Evolutionary conservation across 2,888 invertebrate species (phyloP).

Genomic region (Alviniconcha strummeri): DNA sequence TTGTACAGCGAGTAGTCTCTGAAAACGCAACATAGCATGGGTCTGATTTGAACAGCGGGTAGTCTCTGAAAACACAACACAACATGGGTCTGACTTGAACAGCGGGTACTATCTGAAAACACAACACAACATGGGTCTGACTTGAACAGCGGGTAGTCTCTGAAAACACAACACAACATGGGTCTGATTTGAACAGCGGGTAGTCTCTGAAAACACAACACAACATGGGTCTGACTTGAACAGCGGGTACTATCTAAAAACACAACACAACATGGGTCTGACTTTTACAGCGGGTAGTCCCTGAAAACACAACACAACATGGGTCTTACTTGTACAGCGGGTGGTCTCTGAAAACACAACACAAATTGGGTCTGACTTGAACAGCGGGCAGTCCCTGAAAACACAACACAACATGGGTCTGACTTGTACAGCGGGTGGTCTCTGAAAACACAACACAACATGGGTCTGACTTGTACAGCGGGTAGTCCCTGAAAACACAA

Average conservation of each 20-base stretch:
- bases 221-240: too few species aligned
- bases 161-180: too few species aligned
- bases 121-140: neutral
- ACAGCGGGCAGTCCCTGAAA: too few species aligned
- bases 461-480: slow-evolving; percentile 65
- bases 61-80: neutral
- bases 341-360: neutral
- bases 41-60: neutral
- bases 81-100: neutral
- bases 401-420: neutral
- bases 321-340: neutral
- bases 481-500: slow-evolving; percentile 59
- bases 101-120: neutral
- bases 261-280: slow-evolving; percentile 69
- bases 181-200: too few species aligned
- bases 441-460: too few species aligned
- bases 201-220: too few species aligned
- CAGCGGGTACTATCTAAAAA: too few species aligned
- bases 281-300: slow-evolving; percentile 67
- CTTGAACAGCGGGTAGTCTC: too few species aligned
- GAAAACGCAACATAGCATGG: slow-evolving; percentile 17
- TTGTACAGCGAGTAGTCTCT: slow-evolving; percentile 69
- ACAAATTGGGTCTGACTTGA: neutral
- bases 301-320: slow-evolving; percentile 42
- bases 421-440: too few species aligned